These are phyloP conservation scores for Ancistrus triradiatus DNA, from an alignment of 2,113 vertebrate species.

Conservation along the genomic window DNA sequence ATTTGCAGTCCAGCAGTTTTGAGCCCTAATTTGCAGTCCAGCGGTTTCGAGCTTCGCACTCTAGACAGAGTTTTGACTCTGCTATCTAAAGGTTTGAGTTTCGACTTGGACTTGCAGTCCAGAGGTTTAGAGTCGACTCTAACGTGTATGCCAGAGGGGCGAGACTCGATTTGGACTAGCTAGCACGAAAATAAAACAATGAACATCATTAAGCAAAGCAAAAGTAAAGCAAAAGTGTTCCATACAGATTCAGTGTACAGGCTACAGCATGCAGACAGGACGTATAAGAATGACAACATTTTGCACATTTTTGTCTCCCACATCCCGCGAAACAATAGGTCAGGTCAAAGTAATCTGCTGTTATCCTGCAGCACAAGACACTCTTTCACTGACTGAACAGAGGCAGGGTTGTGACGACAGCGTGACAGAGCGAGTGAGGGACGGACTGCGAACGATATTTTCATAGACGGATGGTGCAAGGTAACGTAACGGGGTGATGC, in stretches of 20 bases:
- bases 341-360: constrained; percentile 17
- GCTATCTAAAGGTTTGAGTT: too few species aligned
- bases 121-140: too few species aligned
- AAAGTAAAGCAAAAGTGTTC: not conserved
- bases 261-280: not conserved
- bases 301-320: constrained; percentile 20
- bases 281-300: constrained; percentile 6
- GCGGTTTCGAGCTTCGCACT: too few species aligned
- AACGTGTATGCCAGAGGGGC: too few species aligned
- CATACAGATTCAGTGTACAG: not conserved
- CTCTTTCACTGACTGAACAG: constrained; percentile 38
- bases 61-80: too few species aligned
- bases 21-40: too few species aligned
- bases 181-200: too few species aligned
- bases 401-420: constrained; percentile 33
- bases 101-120: too few species aligned
- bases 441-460: not conserved
- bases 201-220: too few species aligned
- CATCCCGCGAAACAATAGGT: constrained; percentile 26
- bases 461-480: not conserved
- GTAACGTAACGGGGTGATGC: not conserved
- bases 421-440: not conserved
- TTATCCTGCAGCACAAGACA: constrained; percentile 24
- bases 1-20: too few species aligned
- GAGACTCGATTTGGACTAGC: too few species aligned